phyloP scores from a whole-genome alignment of 2,113 vertebrate species.

The Panthera tigris region DNA sequence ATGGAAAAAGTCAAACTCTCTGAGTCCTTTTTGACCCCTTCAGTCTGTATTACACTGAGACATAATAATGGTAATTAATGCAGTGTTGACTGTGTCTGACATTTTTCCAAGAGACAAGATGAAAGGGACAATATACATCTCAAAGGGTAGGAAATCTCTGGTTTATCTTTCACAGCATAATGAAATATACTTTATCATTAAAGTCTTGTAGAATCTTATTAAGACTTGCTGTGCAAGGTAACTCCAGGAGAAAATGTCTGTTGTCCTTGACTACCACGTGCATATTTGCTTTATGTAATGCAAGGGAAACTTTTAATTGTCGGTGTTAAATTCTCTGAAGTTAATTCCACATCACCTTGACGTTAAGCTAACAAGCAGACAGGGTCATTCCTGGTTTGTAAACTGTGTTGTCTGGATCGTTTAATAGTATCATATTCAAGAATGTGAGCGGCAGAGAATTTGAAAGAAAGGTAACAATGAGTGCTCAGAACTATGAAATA shows the following conservation, averaged over 20 bases:
- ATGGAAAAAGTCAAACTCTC: constrained; percentile 59
- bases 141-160: constrained; percentile 72
- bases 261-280: constrained; percentile 56
- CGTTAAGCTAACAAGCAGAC: constrained; percentile 73
- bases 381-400: constrained; percentile 71
- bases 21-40: constrained; percentile 58
- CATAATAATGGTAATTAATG: constrained; percentile 75
- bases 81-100: constrained; percentile 71
- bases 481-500: constrained; percentile 59
- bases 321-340: constrained; percentile 66
- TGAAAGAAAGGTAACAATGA: constrained; percentile 52
- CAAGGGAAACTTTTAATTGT: constrained; percentile 69
- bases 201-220: constrained; percentile 69
- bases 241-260: constrained; percentile 57
- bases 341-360: constrained; percentile 71
- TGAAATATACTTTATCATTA: constrained; percentile 75
- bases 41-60: constrained; percentile 36
- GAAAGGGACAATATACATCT: constrained; percentile 70
- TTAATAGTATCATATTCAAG: constrained; percentile 67
- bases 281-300: constrained; percentile 54
- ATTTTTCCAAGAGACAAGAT: constrained; percentile 71
- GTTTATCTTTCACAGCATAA: constrained; percentile 71
- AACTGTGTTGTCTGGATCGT: constrained; percentile 68
- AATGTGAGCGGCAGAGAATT: constrained; percentile 34
- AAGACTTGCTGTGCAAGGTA: constrained; percentile 55